These are phyloP conservation scores for Streblospio benedicti DNA, from an alignment of 1,140 invertebrate genomes.

Conservation along the genomic window DNA sequence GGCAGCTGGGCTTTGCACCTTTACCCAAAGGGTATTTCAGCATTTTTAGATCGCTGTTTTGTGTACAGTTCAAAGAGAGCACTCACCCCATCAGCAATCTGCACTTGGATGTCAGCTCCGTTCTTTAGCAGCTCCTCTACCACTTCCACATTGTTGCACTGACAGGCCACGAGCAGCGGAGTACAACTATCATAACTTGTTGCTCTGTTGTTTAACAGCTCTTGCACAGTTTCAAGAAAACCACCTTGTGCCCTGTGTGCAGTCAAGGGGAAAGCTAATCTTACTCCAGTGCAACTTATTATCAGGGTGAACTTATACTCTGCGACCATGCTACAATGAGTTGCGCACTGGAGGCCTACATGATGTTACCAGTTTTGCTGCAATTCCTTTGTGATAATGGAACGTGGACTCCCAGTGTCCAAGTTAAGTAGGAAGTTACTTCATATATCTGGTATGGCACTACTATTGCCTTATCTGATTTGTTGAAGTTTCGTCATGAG, in stretches of 20 bases:
- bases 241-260: constrained; percentile 86
- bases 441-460: too few relatives aligned
- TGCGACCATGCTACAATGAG: too few relatives aligned
- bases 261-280: too few relatives aligned
- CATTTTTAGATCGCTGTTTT: constrained; percentile 44
- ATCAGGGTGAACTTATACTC: too few relatives aligned
- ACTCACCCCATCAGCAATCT: constrained; percentile 57
- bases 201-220: constrained; percentile 68
- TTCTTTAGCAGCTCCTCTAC: constrained; percentile 68
- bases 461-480: too few relatives aligned
- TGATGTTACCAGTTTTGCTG: too few relatives aligned
- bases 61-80: constrained; percentile 44
- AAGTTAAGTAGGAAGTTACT: too few relatives aligned
- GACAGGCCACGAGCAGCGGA: constrained; percentile 80
- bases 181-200: constrained; percentile 81
- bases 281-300: too few relatives aligned
- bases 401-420: too few relatives aligned
- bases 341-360: too few relatives aligned
- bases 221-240: constrained; percentile 67
- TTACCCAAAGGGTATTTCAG: constrained; percentile 38
- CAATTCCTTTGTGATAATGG: too few relatives aligned
- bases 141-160: constrained; percentile 79
- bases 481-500: too few relatives aligned
- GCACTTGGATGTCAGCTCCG: constrained; percentile 71
- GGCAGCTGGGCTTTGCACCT: constrained; percentile 40